These are phyloP conservation scores for Styela clava DNA, from an alignment of 23 tunicate species.

Conservation along the genomic window DNA sequence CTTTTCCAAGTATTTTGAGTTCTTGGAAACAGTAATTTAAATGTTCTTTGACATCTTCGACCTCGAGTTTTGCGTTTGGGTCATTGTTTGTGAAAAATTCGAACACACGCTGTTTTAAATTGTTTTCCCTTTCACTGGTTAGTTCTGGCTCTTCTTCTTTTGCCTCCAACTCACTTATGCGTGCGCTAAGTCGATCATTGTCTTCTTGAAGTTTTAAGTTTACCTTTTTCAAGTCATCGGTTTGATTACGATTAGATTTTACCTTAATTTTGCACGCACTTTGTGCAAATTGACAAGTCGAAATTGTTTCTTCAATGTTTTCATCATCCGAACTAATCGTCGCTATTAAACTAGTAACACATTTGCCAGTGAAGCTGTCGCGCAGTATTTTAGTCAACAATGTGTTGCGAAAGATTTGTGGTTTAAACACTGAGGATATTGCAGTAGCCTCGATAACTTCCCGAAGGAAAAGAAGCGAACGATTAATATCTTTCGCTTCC, in stretches of 20 bases:
- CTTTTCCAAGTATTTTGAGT: slow-evolving; percentile 9
- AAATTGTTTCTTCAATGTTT: slow-evolving; percentile 76
- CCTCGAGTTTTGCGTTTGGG: slow-evolving; percentile 1
- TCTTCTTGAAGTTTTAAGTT: slow-evolving; percentile 50
- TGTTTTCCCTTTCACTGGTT: background rate
- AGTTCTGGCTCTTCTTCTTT: background rate
- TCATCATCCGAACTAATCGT: slow-evolving; percentile 69
- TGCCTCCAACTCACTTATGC: background rate
- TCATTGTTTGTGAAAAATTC: background rate
- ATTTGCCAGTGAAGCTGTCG: slow-evolving; percentile 57
- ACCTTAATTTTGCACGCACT: slow-evolving; percentile 62
- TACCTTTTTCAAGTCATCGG: slow-evolving; percentile 46
- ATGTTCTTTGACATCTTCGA: background rate
- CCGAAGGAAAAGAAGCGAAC: slow-evolving; percentile 85
- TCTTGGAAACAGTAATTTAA: slow-evolving; percentile 6
- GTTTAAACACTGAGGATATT: background rate
- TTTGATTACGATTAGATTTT: slow-evolving; percentile 45
- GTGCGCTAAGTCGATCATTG: background rate
- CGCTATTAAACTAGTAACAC: slow-evolving; percentile 74
- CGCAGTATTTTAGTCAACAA: slow-evolving; percentile 26
- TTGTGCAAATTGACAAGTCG: slow-evolving; percentile 96
- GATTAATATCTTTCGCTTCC: slow-evolving; percentile 82
- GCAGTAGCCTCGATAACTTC: slow-evolving; percentile 47
- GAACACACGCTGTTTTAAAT: background rate
- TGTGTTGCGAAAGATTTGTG: slow-evolving; percentile 11